A percentile compares a stretch with the other conserved stretches of the same genome.
Evolutionary conservation across 1,140 invertebrate species (phyloP).

Genomic region (Drosophila obscura): DNA sequence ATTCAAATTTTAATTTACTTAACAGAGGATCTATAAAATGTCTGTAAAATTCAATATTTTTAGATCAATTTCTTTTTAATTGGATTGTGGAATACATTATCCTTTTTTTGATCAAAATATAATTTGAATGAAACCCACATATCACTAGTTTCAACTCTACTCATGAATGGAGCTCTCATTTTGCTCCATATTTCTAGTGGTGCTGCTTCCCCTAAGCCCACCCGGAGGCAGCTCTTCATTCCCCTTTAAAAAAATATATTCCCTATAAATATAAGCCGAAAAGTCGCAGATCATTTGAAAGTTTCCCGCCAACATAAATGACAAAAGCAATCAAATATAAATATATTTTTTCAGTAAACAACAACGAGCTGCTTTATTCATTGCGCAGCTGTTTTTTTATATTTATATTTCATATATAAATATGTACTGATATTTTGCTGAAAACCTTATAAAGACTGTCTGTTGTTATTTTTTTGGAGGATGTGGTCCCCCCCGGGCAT

Average conservation of each 20-base stretch:
- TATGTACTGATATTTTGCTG: constrained; percentile 12
- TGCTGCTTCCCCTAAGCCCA: too few relatives aligned
- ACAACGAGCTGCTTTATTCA: constrained; percentile 20
- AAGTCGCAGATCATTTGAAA: constrained; percentile 10
- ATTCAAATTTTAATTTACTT: too few relatives aligned
- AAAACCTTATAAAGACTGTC: constrained; percentile 29
- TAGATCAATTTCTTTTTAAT: too few relatives aligned
- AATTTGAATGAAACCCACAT: too few relatives aligned
- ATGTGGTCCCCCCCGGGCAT: constrained; percentile 22
- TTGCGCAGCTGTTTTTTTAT: constrained; percentile 23
- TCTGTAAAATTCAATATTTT: too few relatives aligned
- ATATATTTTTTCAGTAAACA: background rate
- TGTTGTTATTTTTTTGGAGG: constrained; percentile 8
- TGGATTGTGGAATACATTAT: too few relatives aligned
- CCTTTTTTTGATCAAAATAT: too few relatives aligned
- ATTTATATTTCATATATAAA: constrained; percentile 44
- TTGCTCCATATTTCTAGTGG: too few relatives aligned
- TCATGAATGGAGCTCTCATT: too few relatives aligned
- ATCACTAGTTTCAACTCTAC: too few relatives aligned
- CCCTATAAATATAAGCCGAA: background rate
- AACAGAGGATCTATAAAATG: too few relatives aligned
- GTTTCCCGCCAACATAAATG: constrained; percentile 17
- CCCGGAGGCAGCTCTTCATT: too few relatives aligned
- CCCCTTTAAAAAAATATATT: background rate
- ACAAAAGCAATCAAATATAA: constrained; percentile 23